phyloP scores from a whole-genome alignment of 64 coral and sea anemone genomes.

The Hydrozoanthus tunicans region DNA sequence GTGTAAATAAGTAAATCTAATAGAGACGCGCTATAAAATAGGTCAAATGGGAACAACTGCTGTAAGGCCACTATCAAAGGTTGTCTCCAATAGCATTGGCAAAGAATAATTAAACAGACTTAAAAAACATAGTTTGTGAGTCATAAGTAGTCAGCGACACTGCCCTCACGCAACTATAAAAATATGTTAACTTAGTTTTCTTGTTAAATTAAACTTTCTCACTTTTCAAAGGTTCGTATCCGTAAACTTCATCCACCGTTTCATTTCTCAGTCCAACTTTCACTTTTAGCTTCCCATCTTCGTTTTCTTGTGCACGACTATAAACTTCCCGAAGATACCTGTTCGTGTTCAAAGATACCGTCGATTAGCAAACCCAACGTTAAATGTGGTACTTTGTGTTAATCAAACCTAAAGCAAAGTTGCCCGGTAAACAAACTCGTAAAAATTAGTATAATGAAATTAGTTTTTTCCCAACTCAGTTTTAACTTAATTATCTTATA shows the following conservation, averaged over 20 bases:
- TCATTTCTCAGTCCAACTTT: background rate
- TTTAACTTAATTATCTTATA: background rate
- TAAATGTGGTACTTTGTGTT: background rate
- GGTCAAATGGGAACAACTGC: too few species aligned
- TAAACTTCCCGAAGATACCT: background rate
- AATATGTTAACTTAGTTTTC: background rate
- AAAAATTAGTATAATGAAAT: background rate
- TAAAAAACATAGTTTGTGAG: too few species aligned
- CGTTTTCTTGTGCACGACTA: background rate
- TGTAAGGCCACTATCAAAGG: too few species aligned
- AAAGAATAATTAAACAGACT: too few species aligned
- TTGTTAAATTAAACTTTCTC: background rate
- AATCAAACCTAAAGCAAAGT: too few species aligned
- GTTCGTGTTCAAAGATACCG: background rate
- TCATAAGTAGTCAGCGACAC: too few species aligned
- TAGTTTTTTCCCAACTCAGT: too few species aligned
- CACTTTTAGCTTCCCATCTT: conserved; percentile 5
- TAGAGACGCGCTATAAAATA: too few species aligned
- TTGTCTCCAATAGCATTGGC: too few species aligned
- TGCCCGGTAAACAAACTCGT: too few species aligned
- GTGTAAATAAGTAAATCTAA: too few species aligned
- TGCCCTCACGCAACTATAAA: too few species aligned
- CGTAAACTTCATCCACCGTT: background rate
- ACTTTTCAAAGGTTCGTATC: conserved; percentile 10
- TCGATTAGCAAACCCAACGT: background rate